phyloP scores from a whole-genome alignment of 53 echinoderm and acorn worm genomes.

The Crossaster papposus region DNA sequence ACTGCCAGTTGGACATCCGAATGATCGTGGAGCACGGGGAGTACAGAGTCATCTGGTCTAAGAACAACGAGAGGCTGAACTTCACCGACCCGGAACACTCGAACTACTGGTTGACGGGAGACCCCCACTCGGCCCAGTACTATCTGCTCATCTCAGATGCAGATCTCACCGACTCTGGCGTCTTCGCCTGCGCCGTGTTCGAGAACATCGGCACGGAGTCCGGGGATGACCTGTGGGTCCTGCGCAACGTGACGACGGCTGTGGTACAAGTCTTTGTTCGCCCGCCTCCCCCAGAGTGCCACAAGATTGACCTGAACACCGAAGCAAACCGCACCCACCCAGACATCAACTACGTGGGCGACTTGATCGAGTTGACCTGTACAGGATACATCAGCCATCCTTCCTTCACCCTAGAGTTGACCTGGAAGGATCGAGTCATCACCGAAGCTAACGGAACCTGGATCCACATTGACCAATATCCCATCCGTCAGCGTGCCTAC shows the following conservation, averaged over 20 bases:
- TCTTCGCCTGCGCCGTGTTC: slow-evolving; percentile 44
- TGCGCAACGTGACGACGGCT: slow-evolving; percentile 36
- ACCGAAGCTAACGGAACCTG: neutral
- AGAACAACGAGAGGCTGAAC: slow-evolving; percentile 19
- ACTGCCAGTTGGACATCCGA: slow-evolving; percentile 43
- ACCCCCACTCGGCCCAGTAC: slow-evolving; percentile 35
- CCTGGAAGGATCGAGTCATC: slow-evolving; percentile 9
- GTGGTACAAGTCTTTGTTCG: slow-evolving; percentile 15
- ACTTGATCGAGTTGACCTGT: slow-evolving; percentile 36
- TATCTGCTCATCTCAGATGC: slow-evolving; percentile 47
- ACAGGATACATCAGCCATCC: slow-evolving; percentile 14
- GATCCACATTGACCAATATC: slow-evolving; percentile 16
- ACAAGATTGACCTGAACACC: slow-evolving; percentile 11
- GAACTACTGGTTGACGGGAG: slow-evolving; percentile 43
- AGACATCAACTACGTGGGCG: slow-evolving; percentile 44
- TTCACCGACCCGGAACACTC: slow-evolving; percentile 23
- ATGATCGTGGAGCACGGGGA: slow-evolving; percentile 16
- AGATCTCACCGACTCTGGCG: neutral
- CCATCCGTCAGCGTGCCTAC: slow-evolving; percentile 25
- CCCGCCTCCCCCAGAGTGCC: slow-evolving; percentile 31
- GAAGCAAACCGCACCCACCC: slow-evolving; percentile 2
- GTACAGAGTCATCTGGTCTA: slow-evolving; percentile 51
- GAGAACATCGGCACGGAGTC: slow-evolving; percentile 16
- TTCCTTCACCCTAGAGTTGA: slow-evolving; percentile 26
- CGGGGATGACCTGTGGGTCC: neutral